Evolutionary conservation across 2,888 invertebrate species (phyloP), one percentile per base, ranked within the genome.

Genomic region (Leucophenga montana): DNA sequence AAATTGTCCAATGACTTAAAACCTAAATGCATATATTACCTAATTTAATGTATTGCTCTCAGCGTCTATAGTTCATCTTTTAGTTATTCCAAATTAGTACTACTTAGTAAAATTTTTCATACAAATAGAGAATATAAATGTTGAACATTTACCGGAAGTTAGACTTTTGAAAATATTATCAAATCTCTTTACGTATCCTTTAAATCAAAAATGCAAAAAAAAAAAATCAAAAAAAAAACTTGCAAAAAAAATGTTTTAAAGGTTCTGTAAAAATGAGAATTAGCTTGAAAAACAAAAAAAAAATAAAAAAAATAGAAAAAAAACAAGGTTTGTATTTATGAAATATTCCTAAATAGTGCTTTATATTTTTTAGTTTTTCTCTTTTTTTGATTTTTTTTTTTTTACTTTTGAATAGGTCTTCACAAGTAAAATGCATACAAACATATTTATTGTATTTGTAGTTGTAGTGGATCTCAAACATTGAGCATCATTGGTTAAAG

Each of bases 141-240:
- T 79, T 86, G 86, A 84, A 85, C 85, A 86, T 86, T 86, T 86
- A 80, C 85, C 85, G 85, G 85, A 86, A 78, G 75, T 77, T 76
- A 61, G 33, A 61, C 27, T 80, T 66, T 67, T 72, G 1, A 73
- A 66, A 70, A 68, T 39, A 70, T 66, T 65, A 64, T 74, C 79
- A 81, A 80, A 77, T 67, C 68, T 82, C 76, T 72, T 80, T 82
- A 82, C 82, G 81, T 80, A 80, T 82, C 79, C 79, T 48, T 54
- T 54, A 50, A 16, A 59, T 57, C n/a, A 2, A 48, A 31, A 50
- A 16, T 50, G 46, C n/a, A 2, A 48, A 31, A 44, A 14, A 44
- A 48, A 44, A 67, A 50, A 16, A 59, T 57, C n/a, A 2, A 48
- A 31, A 44, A 14, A 44, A 48, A 44, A 67, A 66, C n/a, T n/a